Evolutionary conservation across 2,888 invertebrate species (phyloP).

Genomic region (Ectemnius cavifrons): DNA sequence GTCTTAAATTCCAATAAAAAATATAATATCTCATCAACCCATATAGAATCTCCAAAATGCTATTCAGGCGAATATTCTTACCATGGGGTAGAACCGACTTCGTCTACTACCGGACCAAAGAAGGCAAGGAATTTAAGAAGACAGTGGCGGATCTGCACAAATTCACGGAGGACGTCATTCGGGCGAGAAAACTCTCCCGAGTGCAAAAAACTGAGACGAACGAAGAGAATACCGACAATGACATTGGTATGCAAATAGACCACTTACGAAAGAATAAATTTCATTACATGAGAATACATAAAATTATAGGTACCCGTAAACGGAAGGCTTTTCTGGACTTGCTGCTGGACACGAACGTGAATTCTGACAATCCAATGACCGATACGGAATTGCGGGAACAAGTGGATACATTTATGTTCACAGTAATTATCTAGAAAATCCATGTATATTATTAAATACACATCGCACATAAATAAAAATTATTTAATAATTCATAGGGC

Average conservation of each 20-base stretch:
- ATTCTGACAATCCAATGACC: slow-evolving; percentile 81
- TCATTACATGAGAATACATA: too few relatives aligned
- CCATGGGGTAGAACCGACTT: neutral
- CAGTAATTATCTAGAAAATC: slow-evolving; percentile 74
- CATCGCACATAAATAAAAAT: too few relatives aligned
- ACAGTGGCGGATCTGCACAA: neutral
- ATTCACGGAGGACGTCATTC: slow-evolving; percentile 37
- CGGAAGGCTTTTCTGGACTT: slow-evolving; percentile 67
- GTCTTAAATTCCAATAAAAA: neutral
- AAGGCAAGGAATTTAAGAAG: neutral
- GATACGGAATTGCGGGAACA: slow-evolving; percentile 83
- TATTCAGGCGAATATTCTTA: neutral
- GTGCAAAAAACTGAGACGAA: slow-evolving; percentile 78
- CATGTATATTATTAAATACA: neutral
- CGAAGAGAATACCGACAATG: too few relatives aligned
- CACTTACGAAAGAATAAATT: too few relatives aligned
- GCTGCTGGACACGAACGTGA: slow-evolving; percentile 80
- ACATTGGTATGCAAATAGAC: too few relatives aligned
- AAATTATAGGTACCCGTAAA: neutral
- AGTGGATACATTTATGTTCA: slow-evolving; percentile 88
- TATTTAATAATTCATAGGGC: slow-evolving; percentile 67
- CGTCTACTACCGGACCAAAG: neutral
- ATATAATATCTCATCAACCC: neutral
- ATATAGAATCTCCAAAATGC: neutral
- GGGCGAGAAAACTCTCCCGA: slow-evolving; percentile 38